These are phyloP conservation scores for Biston stratarius DNA, from an alignment of 2,888 invertebrate species.

Conservation along the genomic window DNA sequence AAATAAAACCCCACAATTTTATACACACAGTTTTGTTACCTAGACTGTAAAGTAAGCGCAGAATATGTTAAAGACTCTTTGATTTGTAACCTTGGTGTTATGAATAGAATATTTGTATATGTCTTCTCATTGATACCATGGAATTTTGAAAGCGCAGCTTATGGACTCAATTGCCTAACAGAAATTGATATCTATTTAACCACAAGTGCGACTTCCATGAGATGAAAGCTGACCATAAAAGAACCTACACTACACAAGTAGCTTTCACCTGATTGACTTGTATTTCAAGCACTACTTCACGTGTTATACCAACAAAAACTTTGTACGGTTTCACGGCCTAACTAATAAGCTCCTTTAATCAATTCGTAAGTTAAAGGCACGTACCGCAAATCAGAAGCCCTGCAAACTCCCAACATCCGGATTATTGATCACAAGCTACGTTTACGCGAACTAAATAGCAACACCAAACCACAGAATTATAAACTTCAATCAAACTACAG, in stretches of 20 bases:
- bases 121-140: too few species aligned
- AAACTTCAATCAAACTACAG: constrained; percentile 7
- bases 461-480: constrained; percentile 9
- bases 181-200: neutral
- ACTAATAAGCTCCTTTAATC: constrained; percentile 16
- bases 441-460: constrained; percentile 12
- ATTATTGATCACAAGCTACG: constrained; percentile 23
- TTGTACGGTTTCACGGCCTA: constrained; percentile 9
- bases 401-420: constrained; percentile 24
- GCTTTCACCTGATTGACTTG: constrained; percentile 5
- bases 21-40: too few species aligned
- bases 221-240: neutral
- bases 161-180: neutral
- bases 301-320: constrained; percentile 13
- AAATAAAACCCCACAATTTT: too few species aligned
- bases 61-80: too few species aligned
- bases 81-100: too few species aligned
- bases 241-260: neutral
- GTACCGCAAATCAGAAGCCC: constrained; percentile 32
- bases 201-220: neutral
- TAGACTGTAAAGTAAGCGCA: too few species aligned
- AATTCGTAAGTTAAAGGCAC: constrained; percentile 12
- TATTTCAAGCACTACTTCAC: neutral
- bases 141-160: too few species aligned
- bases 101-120: too few species aligned